A percentile compares a stretch with the other conserved stretches of the same genome.
Evolutionary conservation across 2,888 invertebrate species (phyloP).

Genomic region (Xestoiulus laeticollis): DNA sequence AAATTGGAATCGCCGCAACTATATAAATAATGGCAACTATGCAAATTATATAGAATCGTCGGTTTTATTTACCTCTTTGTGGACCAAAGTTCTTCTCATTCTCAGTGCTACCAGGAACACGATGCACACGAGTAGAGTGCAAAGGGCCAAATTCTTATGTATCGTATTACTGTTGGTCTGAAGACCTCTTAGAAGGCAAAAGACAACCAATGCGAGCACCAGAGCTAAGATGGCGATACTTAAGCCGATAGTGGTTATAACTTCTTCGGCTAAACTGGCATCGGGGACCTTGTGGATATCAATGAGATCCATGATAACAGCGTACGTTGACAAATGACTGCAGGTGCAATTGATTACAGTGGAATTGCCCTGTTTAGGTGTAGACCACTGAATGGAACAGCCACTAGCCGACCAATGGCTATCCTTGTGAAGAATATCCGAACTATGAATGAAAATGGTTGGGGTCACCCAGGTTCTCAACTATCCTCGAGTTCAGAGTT

Average conservation of each 20-base stretch:
- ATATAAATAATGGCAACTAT: too few relatives aligned
- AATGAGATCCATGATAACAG: slow-evolving; percentile 88
- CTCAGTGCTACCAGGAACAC: slow-evolving; percentile 89
- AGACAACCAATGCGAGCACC: slow-evolving; percentile 78
- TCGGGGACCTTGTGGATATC: slow-evolving; percentile 83
- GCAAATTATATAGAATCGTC: too few relatives aligned
- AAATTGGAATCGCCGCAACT: too few relatives aligned
- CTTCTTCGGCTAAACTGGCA: slow-evolving; percentile 83
- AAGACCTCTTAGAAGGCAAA: slow-evolving; percentile 80
- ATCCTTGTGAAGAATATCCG: slow-evolving; percentile 27
- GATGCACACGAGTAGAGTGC: slow-evolving; percentile 85
- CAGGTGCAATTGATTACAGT: slow-evolving; percentile 85
- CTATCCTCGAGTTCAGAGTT: neutral
- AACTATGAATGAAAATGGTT: neutral
- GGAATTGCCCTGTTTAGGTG: slow-evolving; percentile 50
- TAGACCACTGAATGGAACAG: slow-evolving; percentile 67
- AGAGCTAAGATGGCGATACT: slow-evolving; percentile 83
- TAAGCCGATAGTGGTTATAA: slow-evolving; percentile 89
- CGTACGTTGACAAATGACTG: slow-evolving; percentile 88
- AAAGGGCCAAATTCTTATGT: slow-evolving; percentile 90
- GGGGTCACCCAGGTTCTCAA: neutral
- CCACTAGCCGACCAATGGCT: slow-evolving; percentile 89
- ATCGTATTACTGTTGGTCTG: slow-evolving; percentile 86
- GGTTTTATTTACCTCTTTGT: slow-evolving; percentile 75
- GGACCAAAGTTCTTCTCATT: slow-evolving; percentile 79